Base-by-base conservation (phyloP, 2,113 vertebrate genomes). In the Irena cyanogastra region DNA sequence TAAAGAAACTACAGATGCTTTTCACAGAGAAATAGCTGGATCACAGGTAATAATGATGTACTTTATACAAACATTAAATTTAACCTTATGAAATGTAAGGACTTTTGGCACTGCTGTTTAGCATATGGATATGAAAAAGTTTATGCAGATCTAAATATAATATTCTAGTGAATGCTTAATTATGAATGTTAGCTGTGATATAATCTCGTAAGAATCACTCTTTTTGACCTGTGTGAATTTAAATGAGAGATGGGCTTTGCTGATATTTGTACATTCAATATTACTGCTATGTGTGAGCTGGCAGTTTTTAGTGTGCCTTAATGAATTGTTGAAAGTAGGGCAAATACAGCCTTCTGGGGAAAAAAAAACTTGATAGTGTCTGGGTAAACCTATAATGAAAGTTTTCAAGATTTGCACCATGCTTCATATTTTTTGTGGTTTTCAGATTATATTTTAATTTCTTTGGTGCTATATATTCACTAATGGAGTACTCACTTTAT, bases 1-100 rank as follows among this genome's bases (percentile, higher is more conserved):
- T 66, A 98, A 97, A 93, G 99, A 99, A 97, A 98, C 98, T 57
- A 97, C 99, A 35, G 98, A 99, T 44, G 83, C 97, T 77, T 99
- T 99, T 95, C 99, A 99, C 96, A 97, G 45, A 92, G 98, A 99
- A 97, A 99, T 99, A 90, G 98, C 98, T 45, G 99, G 99, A 52
- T 99, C 99, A 64, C 99, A 99, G 99, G 99, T 99, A 94, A 94
- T 83, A 80, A 89, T 80, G 50, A 71, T 31, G 42, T 74, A 33
- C 65, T 63, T 83, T 24, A 11, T 44, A 26, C 3, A 61, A 89
- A 68, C 21, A 53, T 31, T n/a, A 65, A 24, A 44, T 83, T 81
- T 54, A 61, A 42, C 37, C 57, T 49, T 52, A 35, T 31, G 22
- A 93, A 77, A 54, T 66, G 27, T 39, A 56, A 31, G 21, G 21